Evolutionary conservation across 1,140 invertebrate genomes (phyloP), one percentile per base, ranked within the genome.

Genomic region (Zaprionus kolodkinae): DNA sequence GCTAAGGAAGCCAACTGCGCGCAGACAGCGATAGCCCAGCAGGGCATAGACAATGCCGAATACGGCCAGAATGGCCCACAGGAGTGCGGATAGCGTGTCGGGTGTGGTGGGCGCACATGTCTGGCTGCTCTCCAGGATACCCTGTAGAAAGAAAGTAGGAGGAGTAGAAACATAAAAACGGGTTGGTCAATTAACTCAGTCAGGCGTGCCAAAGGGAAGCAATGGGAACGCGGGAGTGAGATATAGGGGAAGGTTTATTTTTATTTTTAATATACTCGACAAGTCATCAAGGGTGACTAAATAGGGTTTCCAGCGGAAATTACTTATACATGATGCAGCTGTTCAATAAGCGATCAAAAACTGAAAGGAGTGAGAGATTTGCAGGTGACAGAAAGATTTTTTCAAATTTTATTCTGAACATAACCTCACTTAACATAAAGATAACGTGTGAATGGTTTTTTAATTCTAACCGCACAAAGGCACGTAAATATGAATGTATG

Each of bases 1-100:
- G 27, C 96, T 97, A 30, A 98, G 93, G 91, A 98, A 98, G 95
- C 97, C 97, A n/a, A 96, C 95, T 3, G 96, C 96, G 92, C 97
- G 97, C 92, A 98, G 97, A 92, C 96, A 97, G 57, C 97, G 94
- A 92, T 98, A 98, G 60, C 97, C 94, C 63, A 95, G 94, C 27
- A 95, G 73, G 43, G 94, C 94, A 65, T 95, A 95, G 4, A 95
- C 94, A 68, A 95, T 93, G 21, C 94, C 94, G 81, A 95, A 95
- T 4, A 94, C 88, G 1, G 92, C 92, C 12, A 90, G 76, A 6
- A 92, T 92, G 66, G 92, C 91, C 92, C 92, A 92, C 33, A 92
- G 74, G 38, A 92, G 63, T 11, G 89, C 89, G 36, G 83, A 72
- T 54, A 92, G 65, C 0, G 92, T 90, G 62, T 92, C 92, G 7